Evolutionary conservation across 1,140 invertebrate genomes (phyloP), one percentile per base, ranked within the genome.

Genomic region (Riptortus pedestris): DNA sequence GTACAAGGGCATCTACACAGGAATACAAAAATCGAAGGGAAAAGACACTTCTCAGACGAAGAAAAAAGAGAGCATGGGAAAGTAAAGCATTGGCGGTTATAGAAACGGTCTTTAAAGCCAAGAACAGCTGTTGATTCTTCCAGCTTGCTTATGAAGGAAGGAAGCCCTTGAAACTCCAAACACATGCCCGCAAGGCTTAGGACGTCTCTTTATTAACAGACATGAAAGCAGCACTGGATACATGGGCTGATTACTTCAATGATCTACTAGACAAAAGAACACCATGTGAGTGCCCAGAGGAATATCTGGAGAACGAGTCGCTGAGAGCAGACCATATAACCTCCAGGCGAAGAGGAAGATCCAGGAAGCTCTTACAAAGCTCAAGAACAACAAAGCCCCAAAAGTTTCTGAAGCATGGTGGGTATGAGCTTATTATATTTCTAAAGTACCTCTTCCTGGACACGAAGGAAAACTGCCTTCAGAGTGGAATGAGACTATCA

Each of bases 31-130:
- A 20, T 18, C 47, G 47, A n/a, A 48, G 47, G 47, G 47, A 48
- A 7, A 20, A 48, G 20, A 48, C 7, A 48, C 47, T n/a, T 20
- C 47, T 48, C 7, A 48, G 47, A 48, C 7, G 47, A 18, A 48
- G 47, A 48, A 48, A 48, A 18, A 48, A 48, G 47, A 48, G 47
- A 48, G 47, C 47, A 48, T 48, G 47, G n/a, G 47, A 48, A n/a
- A 48, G 20, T 48, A 48, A 48, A 48, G 47, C 47, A 48, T 18
- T 48, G 4, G n/a, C 7, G 4, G 47, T 4, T 4, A 48, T 48
- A 48, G n/a, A 48, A 18, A 20, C 4, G 12, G 47, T 5, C 18
- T 48, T 48, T 48, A 38, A 38, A 9, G n/a, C 12, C 4, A 18
- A 20, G 47, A 48, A 48, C 20, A 48, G 18, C 20, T 20, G 47